Conservation (phyloP, 2,888 invertebrate genomes). For the Parelbella ahira region DNA sequence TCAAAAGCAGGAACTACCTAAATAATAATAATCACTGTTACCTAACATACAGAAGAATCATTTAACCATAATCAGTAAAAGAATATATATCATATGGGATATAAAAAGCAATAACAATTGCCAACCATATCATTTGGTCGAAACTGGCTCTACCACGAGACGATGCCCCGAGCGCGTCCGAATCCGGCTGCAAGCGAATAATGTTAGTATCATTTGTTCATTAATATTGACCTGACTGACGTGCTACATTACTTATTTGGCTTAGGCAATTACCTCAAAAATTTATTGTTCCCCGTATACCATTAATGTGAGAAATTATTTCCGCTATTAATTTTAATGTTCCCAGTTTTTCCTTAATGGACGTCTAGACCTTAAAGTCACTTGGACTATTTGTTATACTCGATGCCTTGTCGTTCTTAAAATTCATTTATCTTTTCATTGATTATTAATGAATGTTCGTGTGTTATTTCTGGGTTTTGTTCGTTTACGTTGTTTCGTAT, state of each 20-base stretch:
- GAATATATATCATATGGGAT: no score
- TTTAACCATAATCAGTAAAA: no score
- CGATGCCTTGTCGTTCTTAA: conserved; percentile 9
- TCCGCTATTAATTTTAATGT: conserved; percentile 18
- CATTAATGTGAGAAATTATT: conserved; percentile 19
- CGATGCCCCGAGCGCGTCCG: conserved; percentile 46
- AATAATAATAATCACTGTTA: no score
- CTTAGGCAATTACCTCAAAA: conserved; percentile 17
- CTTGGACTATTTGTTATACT: conserved; percentile 20
- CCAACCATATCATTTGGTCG: conserved; percentile 51
- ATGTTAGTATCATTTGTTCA: conserved; percentile 28
- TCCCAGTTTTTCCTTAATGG: conserved; percentile 17
- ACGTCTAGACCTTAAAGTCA: conserved; percentile 22
- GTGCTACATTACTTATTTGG: conserved; percentile 12
- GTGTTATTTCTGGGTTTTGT: no score
- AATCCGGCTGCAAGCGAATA: conserved; percentile 37
- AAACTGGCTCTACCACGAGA: conserved; percentile 57
- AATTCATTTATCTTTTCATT: conserved; percentile 11
- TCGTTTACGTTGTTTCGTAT: no score
- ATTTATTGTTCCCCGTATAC: conserved; percentile 9
- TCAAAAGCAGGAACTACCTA: no score
- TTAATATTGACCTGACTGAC: conserved; percentile 17
- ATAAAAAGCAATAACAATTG: conserved; percentile 54
- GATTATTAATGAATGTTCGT: conserved; percentile 1
- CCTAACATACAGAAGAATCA: no score